These are phyloP conservation scores for Muscidifurax raptorellus DNA, from an alignment of 1,140 invertebrate species.

Conservation along the genomic window DNA sequence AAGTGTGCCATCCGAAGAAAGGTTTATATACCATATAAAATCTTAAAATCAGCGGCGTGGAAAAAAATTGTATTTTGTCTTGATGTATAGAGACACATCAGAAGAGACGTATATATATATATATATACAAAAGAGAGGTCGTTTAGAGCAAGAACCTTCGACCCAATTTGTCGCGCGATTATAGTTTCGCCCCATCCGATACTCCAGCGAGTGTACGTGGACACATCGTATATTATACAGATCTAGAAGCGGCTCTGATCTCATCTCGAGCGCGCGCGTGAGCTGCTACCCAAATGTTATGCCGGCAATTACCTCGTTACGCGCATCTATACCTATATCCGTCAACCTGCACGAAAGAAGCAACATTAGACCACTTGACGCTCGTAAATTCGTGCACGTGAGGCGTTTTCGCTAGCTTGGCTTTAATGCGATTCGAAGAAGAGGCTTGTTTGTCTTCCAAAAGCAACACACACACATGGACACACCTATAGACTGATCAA, in stretches of 20 bases:
- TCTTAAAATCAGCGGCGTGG: no score
- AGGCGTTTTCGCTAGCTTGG: background rate
- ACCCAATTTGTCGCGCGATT: background rate
- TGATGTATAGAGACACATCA: background rate
- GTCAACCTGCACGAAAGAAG: constrained; percentile 5
- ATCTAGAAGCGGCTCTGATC: constrained; percentile 4
- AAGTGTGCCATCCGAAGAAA: no score
- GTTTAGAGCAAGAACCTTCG: constrained; percentile 1
- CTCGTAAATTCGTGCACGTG: constrained; percentile 7
- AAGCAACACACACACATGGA: no score
- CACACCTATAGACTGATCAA: no score
- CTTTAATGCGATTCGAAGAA: background rate
- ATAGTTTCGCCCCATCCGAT: background rate
- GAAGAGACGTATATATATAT: background rate
- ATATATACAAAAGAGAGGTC: background rate
- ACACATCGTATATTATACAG: no score
- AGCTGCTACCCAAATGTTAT: background rate
- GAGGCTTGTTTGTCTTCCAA: no score
- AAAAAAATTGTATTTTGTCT: no score
- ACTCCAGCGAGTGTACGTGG: no score
- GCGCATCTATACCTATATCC: background rate
- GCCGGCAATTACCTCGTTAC: constrained; percentile 24
- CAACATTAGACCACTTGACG: background rate
- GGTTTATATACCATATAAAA: no score
- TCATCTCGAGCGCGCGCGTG: background rate